Evolutionary conservation across 2,888 invertebrate species (phyloP).

Genomic region (Cephus pygmeus): DNA sequence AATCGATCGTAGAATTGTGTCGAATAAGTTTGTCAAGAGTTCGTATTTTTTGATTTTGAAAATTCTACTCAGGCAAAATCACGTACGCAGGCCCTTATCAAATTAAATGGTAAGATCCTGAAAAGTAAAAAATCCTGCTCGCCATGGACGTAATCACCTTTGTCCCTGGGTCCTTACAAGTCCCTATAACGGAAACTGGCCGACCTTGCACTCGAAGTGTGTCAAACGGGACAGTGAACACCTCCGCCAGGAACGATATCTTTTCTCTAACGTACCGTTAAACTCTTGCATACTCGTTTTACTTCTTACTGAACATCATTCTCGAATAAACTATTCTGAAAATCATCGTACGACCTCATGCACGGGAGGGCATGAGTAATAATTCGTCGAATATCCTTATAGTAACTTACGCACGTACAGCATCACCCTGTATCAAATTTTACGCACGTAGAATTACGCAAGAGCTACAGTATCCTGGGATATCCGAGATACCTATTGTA

Average conservation of each 20-base stretch:
- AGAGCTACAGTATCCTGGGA: background rate
- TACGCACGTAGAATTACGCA: background rate
- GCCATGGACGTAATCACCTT: background rate
- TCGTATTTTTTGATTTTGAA: background rate
- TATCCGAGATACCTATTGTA: background rate
- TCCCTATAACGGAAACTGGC: conserved; percentile 40
- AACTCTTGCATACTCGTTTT: conserved; percentile 27
- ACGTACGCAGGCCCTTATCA: background rate
- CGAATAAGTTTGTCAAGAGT: background rate
- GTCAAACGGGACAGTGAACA: conserved; percentile 41
- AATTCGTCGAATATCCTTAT: background rate
- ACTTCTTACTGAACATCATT: conserved; percentile 4
- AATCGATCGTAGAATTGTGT: background rate
- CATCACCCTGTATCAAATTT: too few relatives aligned
- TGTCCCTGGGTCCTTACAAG: conserved; percentile 15
- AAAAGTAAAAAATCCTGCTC: background rate
- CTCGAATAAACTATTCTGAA: background rate
- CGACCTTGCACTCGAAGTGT: conserved; percentile 50
- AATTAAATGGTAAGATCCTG: background rate
- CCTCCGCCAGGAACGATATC: conserved; percentile 26
- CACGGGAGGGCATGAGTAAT: background rate
- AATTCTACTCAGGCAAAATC: background rate
- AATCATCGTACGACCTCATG: background rate
- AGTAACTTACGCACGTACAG: too few relatives aligned
- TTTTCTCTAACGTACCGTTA: conserved; percentile 48